Percentiles rank a stretch among this genome's conserved stretches.
Conservation (phyloP, 2,113 vertebrate genomes). For the Sciurus niger region DNA sequence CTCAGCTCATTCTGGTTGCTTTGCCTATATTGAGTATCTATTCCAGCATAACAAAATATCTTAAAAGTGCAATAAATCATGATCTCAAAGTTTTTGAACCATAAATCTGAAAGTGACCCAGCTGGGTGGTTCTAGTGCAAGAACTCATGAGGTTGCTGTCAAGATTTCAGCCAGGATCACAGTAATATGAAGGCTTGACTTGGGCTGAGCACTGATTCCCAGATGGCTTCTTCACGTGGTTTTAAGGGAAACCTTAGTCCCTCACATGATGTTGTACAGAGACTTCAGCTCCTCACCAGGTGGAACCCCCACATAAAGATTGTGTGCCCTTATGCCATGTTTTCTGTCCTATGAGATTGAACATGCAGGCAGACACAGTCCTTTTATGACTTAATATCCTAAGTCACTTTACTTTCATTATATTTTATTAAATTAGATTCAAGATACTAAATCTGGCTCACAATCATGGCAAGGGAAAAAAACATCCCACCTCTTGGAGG, state of each 20-base stretch:
- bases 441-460: not conserved
- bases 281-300: not conserved
- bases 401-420: not conserved
- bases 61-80: not conserved
- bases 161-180: not conserved
- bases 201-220: not conserved
- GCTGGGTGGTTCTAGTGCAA: not conserved
- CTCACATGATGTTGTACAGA: not conserved
- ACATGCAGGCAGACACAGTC: not conserved
- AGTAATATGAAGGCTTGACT: not conserved
- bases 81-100: not conserved
- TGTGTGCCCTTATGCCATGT: not conserved
- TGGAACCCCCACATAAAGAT: not conserved
- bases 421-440: not conserved
- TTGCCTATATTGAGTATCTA: not conserved
- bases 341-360: not conserved
- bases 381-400: not conserved
- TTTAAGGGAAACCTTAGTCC: not conserved
- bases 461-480: not conserved
- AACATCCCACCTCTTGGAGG: not conserved
- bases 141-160: not conserved
- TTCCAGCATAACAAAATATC: not conserved
- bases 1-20: not conserved
- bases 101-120: not conserved
- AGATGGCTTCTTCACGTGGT: not conserved